Evolutionary conservation across 1,140 invertebrate genomes (phyloP).

Genomic region (Ptiloglossa arizonensis): DNA sequence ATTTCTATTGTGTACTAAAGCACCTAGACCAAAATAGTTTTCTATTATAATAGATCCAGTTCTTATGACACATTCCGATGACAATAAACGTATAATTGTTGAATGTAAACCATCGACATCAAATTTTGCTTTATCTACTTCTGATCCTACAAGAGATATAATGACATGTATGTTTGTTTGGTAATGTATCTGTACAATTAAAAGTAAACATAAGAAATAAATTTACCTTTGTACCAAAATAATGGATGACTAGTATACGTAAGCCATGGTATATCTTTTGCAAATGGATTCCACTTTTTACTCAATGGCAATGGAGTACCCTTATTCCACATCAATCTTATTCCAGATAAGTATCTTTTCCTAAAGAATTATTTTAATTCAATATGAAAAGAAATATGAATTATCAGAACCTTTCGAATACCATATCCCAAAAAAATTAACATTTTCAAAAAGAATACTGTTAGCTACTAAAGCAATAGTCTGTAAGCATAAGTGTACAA

Average conservation of each 20-base stretch:
- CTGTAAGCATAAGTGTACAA: slow-evolving; percentile 8
- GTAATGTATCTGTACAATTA: neutral
- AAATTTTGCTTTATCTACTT: slow-evolving; percentile 79
- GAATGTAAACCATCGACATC: slow-evolving; percentile 84
- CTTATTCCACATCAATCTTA: slow-evolving; percentile 89
- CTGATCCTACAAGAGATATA: slow-evolving; percentile 64
- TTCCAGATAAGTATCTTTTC: slow-evolving; percentile 87
- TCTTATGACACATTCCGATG: slow-evolving; percentile 60
- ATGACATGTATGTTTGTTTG: neutral
- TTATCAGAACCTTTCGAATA: neutral
- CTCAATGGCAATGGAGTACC: slow-evolving; percentile 86
- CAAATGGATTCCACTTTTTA: slow-evolving; percentile 93
- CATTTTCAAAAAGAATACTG: neutral
- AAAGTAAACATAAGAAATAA: slow-evolving; percentile 4
- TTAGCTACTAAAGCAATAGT: neutral
- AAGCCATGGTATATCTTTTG: slow-evolving; percentile 88
- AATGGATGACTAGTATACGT: slow-evolving; percentile 92
- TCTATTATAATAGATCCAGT: slow-evolving; percentile 89
- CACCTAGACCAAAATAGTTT: slow-evolving; percentile 90
- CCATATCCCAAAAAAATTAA: neutral
- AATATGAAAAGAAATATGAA: neutral
- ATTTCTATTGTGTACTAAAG: slow-evolving; percentile 92
- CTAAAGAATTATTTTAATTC: slow-evolving; percentile 73
- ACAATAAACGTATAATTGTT: slow-evolving; percentile 68
- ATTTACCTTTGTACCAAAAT: slow-evolving; percentile 88